Conservation (phyloP, 1,140 invertebrate species). For the Temnothorax curvispinosus region DNA sequence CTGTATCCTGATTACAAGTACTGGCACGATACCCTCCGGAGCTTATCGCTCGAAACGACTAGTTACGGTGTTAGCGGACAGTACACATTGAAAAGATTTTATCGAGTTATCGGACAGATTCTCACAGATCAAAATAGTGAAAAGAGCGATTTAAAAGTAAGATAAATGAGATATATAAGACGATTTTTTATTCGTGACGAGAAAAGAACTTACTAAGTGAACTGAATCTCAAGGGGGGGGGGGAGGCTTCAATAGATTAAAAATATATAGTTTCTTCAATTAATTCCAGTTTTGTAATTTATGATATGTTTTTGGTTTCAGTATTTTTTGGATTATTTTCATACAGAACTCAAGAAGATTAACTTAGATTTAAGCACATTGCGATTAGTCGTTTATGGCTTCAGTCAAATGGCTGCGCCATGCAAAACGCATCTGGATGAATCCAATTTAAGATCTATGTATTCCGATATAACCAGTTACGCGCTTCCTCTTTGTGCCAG, state of each 20-base stretch:
- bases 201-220: background rate
- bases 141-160: background rate
- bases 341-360: slow-evolving; percentile 53
- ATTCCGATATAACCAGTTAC: slow-evolving; percentile 73
- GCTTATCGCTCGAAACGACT: slow-evolving; percentile 51
- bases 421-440: slow-evolving; percentile 71
- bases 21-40: slow-evolving; percentile 75
- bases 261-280: background rate
- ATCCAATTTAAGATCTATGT: slow-evolving; percentile 73
- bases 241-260: background rate
- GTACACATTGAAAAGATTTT: slow-evolving; percentile 77
- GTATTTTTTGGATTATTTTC: slow-evolving; percentile 70
- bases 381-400: slow-evolving; percentile 76
- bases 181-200: background rate
- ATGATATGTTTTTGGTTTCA: slow-evolving; percentile 60
- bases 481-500: slow-evolving; percentile 73
- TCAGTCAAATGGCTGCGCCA: slow-evolving; percentile 78
- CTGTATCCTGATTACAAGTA: slow-evolving; percentile 77
- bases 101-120: slow-evolving; percentile 74
- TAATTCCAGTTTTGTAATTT: background rate
- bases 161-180: slow-evolving; percentile 36
- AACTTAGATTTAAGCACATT: slow-evolving; percentile 54
- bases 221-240: background rate
- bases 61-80: slow-evolving; percentile 72
- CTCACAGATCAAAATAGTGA: slow-evolving; percentile 67